These are phyloP conservation scores for Tenualosa ilisha DNA, from an alignment of 2,797 vertebrate species.

Conservation along the genomic window DNA sequence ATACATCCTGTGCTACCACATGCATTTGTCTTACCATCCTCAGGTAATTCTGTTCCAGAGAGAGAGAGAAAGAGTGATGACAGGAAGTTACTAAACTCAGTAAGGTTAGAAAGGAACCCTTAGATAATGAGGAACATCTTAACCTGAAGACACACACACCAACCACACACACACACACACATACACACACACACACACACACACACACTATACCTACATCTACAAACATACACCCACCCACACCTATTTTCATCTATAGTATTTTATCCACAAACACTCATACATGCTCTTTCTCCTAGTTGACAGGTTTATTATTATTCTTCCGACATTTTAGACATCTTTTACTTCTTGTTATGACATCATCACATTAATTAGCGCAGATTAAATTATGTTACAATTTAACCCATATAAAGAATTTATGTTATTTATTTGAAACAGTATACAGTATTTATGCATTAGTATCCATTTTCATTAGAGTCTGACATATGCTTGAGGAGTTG, in stretches of 20 bases:
- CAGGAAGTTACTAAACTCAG: neutral
- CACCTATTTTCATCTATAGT: neutral
- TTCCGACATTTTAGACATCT: neutral
- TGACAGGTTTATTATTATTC: neutral
- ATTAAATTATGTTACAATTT: constrained; percentile 8
- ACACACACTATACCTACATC: neutral
- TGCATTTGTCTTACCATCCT: constrained; percentile 76
- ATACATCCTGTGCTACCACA: constrained; percentile 53
- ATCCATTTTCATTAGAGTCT: constrained; percentile 6
- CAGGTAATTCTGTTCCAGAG: constrained; percentile 68
- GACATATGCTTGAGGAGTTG: neutral
- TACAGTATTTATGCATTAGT: neutral
- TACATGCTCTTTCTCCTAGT: neutral
- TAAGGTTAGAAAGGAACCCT: neutral
- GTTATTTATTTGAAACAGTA: neutral
- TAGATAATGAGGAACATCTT: neutral
- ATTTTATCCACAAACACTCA: neutral
- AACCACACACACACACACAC: neutral
- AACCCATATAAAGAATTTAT: neutral
- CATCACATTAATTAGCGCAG: neutral
- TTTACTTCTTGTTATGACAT: neutral
- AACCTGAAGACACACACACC: constrained; percentile 6
- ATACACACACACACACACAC: constrained; percentile 30
- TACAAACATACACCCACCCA: neutral
- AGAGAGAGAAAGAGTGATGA: constrained; percentile 39